These are phyloP conservation scores for Microchirus variegatus DNA, from an alignment of 2,797 vertebrate species.

Conservation along the genomic window DNA sequence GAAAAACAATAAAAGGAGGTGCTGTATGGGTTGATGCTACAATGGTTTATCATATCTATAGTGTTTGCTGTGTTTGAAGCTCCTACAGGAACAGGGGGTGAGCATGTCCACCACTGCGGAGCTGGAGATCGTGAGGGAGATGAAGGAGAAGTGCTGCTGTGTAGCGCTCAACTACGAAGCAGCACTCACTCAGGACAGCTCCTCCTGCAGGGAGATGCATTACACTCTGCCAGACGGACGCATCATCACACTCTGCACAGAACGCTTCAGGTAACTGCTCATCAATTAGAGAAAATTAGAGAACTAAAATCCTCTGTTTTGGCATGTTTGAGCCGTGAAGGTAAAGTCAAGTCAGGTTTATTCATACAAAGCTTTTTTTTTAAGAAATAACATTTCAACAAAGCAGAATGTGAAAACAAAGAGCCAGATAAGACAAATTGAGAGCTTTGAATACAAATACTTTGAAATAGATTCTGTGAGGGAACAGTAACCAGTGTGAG, in stretches of 20 bases:
- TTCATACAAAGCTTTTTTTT: no score
- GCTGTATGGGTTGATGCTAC: no score
- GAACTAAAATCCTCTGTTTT: not conserved
- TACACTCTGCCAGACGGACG: conserved; percentile 83
- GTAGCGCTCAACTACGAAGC: conserved; percentile 74
- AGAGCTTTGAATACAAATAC: no score
- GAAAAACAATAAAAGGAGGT: no score
- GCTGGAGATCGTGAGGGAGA: conserved; percentile 82
- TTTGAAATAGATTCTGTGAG: no score
- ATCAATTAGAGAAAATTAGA: no score
- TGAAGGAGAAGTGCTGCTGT: conserved; percentile 82
- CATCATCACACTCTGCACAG: conserved; percentile 61
- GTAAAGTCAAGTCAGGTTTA: no score
- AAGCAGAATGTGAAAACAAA: no score
- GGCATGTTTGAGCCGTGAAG: not conserved
- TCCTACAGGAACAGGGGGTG: conserved; percentile 81
- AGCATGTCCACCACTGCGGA: conserved; percentile 79
- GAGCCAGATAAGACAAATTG: no score
- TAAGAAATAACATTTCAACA: no score
- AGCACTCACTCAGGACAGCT: conserved; percentile 45
- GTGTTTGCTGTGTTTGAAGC: conserved; percentile 58
- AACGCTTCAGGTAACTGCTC: conserved; percentile 79
- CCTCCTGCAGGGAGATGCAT: conserved; percentile 42
- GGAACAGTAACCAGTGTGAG: no score
- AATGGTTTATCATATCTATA: no score